Evolutionary conservation across 2,888 invertebrate species (phyloP).

Genomic region (Fabriciana adippe): DNA sequence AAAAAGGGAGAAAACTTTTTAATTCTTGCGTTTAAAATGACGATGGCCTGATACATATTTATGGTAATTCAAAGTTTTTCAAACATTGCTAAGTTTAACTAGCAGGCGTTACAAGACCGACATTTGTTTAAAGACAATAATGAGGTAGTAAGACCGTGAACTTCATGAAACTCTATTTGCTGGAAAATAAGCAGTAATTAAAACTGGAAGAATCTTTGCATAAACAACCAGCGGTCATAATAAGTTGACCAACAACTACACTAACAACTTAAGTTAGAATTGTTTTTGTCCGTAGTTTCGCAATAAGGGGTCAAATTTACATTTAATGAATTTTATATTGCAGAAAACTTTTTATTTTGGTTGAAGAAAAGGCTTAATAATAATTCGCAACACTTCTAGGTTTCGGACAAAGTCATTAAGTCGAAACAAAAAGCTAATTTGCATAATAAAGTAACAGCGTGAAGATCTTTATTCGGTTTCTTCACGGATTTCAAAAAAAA

Average conservation of each 20-base stretch:
- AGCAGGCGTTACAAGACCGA: constrained; percentile 7
- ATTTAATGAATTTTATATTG: neutral
- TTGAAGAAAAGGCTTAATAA: constrained; percentile 5
- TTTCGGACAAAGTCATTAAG: constrained; percentile 38
- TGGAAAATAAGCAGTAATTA: constrained; percentile 44
- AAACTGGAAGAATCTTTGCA: constrained; percentile 38
- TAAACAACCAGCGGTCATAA: constrained; percentile 37
- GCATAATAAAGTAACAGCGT: constrained; percentile 10
- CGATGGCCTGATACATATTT: too few species aligned
- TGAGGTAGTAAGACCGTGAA: constrained; percentile 45
- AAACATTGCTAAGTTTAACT: constrained; percentile 6
- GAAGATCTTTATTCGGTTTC: constrained; percentile 1
- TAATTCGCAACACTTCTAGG: constrained; percentile 40
- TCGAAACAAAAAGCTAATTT: constrained; percentile 19
- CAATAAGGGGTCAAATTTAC: neutral
- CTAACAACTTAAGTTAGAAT: neutral
- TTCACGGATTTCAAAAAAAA: neutral
- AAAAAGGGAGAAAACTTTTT: too few species aligned
- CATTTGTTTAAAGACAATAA: constrained; percentile 40
- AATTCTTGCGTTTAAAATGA: too few species aligned
- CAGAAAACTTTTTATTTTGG: neutral
- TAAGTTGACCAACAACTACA: neutral
- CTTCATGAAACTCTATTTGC: constrained; percentile 43
- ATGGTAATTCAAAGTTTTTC: neutral
- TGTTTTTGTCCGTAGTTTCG: neutral